Conservation (phyloP, 2,797 vertebrate species). For the Sus cebifrons region DNA sequence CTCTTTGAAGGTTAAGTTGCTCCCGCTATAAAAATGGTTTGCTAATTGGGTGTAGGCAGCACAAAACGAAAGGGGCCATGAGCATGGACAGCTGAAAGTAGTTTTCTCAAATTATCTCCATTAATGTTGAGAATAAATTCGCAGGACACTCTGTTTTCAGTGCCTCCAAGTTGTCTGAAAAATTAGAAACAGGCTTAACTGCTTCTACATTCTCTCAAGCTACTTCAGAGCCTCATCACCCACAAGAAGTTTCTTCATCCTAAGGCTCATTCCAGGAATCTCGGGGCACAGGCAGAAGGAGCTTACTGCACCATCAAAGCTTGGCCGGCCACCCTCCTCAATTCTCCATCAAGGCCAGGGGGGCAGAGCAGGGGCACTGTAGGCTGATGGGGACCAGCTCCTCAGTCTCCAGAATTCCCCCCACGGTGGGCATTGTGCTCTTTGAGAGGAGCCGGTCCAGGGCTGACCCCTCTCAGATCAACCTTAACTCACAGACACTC, state of each 20-base stretch:
- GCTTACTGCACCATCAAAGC: constrained; percentile 77
- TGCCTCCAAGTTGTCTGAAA: constrained; percentile 74
- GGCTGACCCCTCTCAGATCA: neutral
- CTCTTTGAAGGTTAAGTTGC: constrained; percentile 28
- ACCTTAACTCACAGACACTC: constrained; percentile 35
- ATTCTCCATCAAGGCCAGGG: constrained; percentile 81
- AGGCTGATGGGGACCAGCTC: constrained; percentile 83
- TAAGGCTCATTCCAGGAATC: constrained; percentile 58
- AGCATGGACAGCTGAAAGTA: constrained; percentile 8
- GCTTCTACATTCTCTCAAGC: constrained; percentile 59
- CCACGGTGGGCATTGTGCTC: constrained; percentile 74
- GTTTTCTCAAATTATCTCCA: constrained; percentile 68
- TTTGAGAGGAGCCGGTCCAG: constrained; percentile 66
- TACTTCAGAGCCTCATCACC: neutral
- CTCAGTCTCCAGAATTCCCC: constrained; percentile 76
- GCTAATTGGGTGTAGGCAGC: constrained; percentile 24
- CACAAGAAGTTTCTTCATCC: constrained; percentile 42
- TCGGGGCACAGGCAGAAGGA: constrained; percentile 6
- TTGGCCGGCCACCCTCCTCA: constrained; percentile 67
- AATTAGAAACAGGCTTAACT: constrained; percentile 59
- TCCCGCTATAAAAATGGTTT: constrained; percentile 60
- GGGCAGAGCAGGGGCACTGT: constrained; percentile 78
- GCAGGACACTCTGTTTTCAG: constrained; percentile 53
- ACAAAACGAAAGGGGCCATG: neutral
- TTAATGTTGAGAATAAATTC: constrained; percentile 63